A percentile compares a stretch with the other conserved stretches of the same genome.
phyloP scores from a whole-genome alignment of 2,888 invertebrate genomes.

The Empis livida region DNA sequence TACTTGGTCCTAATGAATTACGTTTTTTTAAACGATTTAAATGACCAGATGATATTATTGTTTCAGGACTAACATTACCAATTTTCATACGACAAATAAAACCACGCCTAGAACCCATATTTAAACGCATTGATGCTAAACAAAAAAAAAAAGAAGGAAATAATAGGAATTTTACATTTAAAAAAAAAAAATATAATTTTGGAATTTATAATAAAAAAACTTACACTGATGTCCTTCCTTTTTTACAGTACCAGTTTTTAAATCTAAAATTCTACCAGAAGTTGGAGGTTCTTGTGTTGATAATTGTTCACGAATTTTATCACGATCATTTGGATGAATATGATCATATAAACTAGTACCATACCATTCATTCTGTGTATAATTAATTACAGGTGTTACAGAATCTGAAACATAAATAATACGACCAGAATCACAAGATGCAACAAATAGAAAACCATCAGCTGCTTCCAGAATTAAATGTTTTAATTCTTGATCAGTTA shows the following conservation, averaged over 20 bases:
- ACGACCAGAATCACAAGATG: slow-evolving; percentile 83
- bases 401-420: slow-evolving; percentile 95
- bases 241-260: slow-evolving; percentile 93
- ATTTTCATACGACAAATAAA: slow-evolving; percentile 96
- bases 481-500: slow-evolving; percentile 94
- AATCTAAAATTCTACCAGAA: slow-evolving; percentile 83
- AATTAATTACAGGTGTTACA: slow-evolving; percentile 87
- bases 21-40: slow-evolving; percentile 78
- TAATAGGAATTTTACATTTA: not conserved
- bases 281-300: slow-evolving; percentile 90
- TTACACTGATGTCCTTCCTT: slow-evolving; percentile 78
- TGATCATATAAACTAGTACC: slow-evolving; percentile 84
- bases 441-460: slow-evolving; percentile 70
- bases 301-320: slow-evolving; percentile 86
- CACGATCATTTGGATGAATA: slow-evolving; percentile 90
- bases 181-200: no score
- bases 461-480: slow-evolving; percentile 95
- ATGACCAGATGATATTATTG: slow-evolving; percentile 53
- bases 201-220: slow-evolving; percentile 26
- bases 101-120: slow-evolving; percentile 92
- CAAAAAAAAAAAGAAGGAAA: slow-evolving; percentile 35
- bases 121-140: slow-evolving; percentile 74
- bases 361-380: slow-evolving; percentile 92
- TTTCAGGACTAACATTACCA: slow-evolving; percentile 57
- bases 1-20: slow-evolving; percentile 76